Evolutionary conservation across 2,113 vertebrate species (phyloP).

Genomic region (Rhabdornis inornatus): DNA sequence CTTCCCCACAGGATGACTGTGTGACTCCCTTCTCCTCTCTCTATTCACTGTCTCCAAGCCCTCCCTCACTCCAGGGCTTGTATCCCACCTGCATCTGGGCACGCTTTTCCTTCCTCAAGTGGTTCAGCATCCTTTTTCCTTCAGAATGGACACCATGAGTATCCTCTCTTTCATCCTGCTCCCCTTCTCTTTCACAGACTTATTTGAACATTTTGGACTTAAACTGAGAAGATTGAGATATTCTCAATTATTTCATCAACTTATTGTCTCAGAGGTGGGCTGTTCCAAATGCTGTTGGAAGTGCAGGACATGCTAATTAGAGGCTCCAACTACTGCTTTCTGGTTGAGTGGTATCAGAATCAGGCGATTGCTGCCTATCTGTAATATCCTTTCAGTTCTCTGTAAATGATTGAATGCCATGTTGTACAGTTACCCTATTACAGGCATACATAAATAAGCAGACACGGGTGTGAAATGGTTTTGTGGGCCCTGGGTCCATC

Average conservation of each 20-base stretch:
- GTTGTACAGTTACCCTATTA: not conserved
- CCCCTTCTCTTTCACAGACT: not conserved
- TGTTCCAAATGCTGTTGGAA: not conserved
- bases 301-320: not conserved
- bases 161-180: not conserved
- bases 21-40: not conserved
- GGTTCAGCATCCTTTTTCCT: not conserved
- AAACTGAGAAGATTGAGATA: not conserved
- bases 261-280: not conserved
- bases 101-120: not conserved
- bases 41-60: not conserved
- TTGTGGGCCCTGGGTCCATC: not conserved
- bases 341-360: not conserved
- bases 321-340: not conserved
- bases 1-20: not conserved
- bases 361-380: not conserved
- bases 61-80: not conserved
- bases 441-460: not conserved
- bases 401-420: not conserved
- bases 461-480: not conserved
- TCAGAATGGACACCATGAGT: fast-evolving
- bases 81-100: not conserved
- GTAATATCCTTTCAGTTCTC: not conserved
- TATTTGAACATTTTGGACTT: not conserved
- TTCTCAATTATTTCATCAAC: not conserved